phyloP scores from a whole-genome alignment of 2,888 invertebrate species.

The Pachydiplax longipennis region DNA sequence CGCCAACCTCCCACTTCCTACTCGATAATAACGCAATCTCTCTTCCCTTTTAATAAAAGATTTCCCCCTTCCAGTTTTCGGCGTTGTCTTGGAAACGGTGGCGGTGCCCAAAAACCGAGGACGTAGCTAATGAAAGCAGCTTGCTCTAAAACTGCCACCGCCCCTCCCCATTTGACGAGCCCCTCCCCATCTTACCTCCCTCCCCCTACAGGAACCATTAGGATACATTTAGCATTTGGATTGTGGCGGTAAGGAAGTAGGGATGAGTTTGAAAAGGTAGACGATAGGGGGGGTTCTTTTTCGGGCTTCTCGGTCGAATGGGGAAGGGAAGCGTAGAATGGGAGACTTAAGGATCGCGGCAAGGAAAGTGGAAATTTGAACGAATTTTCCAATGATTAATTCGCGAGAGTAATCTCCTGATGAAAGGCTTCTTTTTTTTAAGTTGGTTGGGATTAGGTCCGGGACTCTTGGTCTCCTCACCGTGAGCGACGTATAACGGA shows the following conservation, averaged over 20 bases:
- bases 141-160: conserved; percentile 8
- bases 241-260: conserved; percentile 50
- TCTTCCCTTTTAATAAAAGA: not conserved
- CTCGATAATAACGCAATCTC: not conserved
- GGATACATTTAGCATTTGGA: conserved; percentile 50
- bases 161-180: not conserved
- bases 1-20: not conserved
- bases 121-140: conserved; percentile 19
- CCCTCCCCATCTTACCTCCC: conserved; percentile 48
- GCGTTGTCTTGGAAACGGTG: not conserved
- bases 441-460: conserved; percentile 1
- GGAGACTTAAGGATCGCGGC: conserved; percentile 18
- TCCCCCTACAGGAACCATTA: conserved; percentile 54
- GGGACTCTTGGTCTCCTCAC: not conserved
- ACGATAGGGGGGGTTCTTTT: not conserved
- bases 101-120: conserved; percentile 2
- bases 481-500: not conserved
- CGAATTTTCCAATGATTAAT: conserved; percentile 45
- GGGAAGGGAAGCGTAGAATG: conserved; percentile 47
- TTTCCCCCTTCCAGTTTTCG: not conserved
- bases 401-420: not conserved
- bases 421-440: conserved; percentile 4
- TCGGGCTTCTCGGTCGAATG: not conserved
- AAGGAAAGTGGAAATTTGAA: conserved; percentile 53
- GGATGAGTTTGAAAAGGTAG: conserved; percentile 49